Conservation (phyloP, 1,140 invertebrate species). For the Charaxes varanes region DNA sequence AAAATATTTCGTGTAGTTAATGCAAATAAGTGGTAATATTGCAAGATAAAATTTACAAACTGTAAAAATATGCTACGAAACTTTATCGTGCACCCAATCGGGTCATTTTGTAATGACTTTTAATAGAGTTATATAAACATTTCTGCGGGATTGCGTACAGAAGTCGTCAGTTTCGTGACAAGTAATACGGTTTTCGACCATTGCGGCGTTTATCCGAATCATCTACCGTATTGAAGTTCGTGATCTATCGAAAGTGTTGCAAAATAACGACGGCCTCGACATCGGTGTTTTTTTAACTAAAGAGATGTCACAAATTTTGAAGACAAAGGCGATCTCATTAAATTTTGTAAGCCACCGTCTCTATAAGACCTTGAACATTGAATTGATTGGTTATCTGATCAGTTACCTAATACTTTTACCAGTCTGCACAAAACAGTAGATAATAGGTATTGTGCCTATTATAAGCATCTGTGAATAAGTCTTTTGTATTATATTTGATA, state of each 20-base stretch:
- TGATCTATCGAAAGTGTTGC: slow-evolving; percentile 5
- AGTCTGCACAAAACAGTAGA: slow-evolving; percentile 1
- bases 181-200: neutral
- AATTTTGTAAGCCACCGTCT: slow-evolving; percentile 27
- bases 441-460: too few relatives aligned
- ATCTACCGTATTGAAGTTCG: slow-evolving; percentile 5
- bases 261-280: slow-evolving; percentile 12
- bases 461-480: too few relatives aligned
- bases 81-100: too few relatives aligned
- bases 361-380: slow-evolving; percentile 33
- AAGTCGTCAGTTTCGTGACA: too few relatives aligned
- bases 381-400: slow-evolving; percentile 33
- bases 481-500: too few relatives aligned
- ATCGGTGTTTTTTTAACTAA: slow-evolving; percentile 31
- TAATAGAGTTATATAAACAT: slow-evolving; percentile 1
- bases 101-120: neutral
- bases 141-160: neutral
- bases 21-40: too few relatives aligned
- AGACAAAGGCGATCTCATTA: slow-evolving; percentile 29
- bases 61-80: too few relatives aligned
- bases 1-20: too few relatives aligned
- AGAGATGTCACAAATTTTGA: slow-evolving; percentile 39
- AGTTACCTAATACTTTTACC: slow-evolving; percentile 32
- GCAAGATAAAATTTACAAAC: too few relatives aligned
- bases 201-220: slow-evolving; percentile 2